Conservation (phyloP, 2,888 invertebrate species). For the Megalurothrips usitatus region DNA sequence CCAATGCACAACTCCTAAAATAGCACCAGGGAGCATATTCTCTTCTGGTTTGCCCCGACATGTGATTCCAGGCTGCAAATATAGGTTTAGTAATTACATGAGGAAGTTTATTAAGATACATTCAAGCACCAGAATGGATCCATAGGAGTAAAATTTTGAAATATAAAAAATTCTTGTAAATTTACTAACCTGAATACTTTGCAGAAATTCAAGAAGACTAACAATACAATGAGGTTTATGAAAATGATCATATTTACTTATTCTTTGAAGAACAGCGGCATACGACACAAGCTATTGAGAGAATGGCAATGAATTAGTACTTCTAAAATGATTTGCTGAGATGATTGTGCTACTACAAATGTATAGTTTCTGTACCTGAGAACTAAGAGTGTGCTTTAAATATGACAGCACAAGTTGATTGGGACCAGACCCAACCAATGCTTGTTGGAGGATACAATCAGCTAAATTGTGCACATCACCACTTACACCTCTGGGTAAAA, state of each 20-base stretch:
- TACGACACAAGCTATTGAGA: constrained; percentile 69
- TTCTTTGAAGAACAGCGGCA: constrained; percentile 80
- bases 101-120: background rate
- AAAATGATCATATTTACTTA: constrained; percentile 83
- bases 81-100: constrained; percentile 1
- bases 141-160: background rate
- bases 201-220: constrained; percentile 79
- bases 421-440: constrained; percentile 87
- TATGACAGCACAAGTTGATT: constrained; percentile 88
- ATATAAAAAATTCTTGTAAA: background rate
- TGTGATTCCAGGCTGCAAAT: constrained; percentile 52
- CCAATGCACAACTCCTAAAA: constrained; percentile 79
- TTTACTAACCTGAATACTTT: constrained; percentile 54
- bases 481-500: constrained; percentile 80
- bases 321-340: background rate
- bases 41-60: constrained; percentile 83
- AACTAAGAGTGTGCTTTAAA: constrained; percentile 83
- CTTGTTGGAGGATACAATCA: constrained; percentile 90
- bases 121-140: constrained; percentile 7
- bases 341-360: constrained; percentile 13
- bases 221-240: constrained; percentile 83
- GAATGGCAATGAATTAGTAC: constrained; percentile 25
- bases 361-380: constrained; percentile 57
- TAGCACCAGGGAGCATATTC: constrained; percentile 72
- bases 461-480: constrained; percentile 91